These are phyloP conservation scores for Drosophila picticornis DNA, from an alignment of 2,888 invertebrate genomes.

Conservation along the genomic window DNA sequence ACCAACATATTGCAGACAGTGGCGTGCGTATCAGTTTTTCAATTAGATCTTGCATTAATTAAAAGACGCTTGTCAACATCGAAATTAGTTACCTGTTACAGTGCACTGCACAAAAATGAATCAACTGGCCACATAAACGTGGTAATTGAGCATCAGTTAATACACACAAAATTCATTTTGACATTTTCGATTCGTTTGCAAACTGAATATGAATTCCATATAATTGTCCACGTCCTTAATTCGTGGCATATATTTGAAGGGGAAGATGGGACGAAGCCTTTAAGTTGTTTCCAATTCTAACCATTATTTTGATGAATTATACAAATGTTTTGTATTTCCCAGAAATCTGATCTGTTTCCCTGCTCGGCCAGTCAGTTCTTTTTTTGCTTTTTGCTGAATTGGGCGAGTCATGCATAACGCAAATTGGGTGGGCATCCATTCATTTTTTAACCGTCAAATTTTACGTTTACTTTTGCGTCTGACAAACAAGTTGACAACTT, in stretches of 20 bases:
- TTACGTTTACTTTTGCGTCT: conserved; percentile 27
- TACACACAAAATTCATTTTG: background rate
- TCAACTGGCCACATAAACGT: background rate
- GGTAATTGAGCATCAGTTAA: background rate
- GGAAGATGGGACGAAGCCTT: background rate
- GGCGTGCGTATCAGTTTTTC: conserved; percentile 65
- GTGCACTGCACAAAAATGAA: conserved; percentile 1
- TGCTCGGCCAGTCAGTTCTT: background rate
- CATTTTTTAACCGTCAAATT: conserved; percentile 52
- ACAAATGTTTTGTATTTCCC: background rate
- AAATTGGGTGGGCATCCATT: conserved; percentile 46
- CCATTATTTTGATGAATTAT: background rate
- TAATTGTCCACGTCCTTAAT: background rate
- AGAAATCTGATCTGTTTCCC: background rate
- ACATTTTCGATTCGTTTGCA: background rate
- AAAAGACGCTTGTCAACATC: conserved; percentile 49
- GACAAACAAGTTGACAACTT: conserved; percentile 63
- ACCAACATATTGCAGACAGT: conserved; percentile 36
- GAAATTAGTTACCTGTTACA: conserved; percentile 37
- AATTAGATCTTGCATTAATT: conserved; percentile 77
- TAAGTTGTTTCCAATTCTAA: background rate
- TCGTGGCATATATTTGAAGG: background rate
- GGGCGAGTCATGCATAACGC: conserved; percentile 49
- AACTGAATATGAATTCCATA: background rate
- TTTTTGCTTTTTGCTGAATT: conserved; percentile 36